Percentiles rank a stretch among this genome's conserved stretches.
phyloP scores from a whole-genome alignment of 1,140 invertebrate species.

The Nixonia krombeini region DNA sequence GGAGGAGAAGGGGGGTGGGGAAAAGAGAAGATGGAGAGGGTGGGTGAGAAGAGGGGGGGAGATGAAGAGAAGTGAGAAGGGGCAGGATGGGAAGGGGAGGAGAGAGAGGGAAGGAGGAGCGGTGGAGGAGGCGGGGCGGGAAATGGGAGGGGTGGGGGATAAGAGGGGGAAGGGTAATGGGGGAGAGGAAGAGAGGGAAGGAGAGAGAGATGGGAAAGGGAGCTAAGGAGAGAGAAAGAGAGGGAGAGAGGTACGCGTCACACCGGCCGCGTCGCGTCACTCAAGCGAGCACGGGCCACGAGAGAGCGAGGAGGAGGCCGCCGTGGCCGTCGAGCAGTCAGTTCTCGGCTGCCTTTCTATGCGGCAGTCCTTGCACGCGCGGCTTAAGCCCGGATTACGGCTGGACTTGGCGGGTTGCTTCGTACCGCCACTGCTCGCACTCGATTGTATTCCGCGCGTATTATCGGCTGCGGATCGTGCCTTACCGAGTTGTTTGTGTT shows the following conservation, averaged over 20 bases:
- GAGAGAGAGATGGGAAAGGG: constrained; percentile 18
- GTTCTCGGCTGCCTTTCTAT: constrained; percentile 74
- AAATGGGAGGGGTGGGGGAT: constrained; percentile 7
- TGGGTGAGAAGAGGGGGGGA: constrained; percentile 3
- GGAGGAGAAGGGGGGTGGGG: not conserved
- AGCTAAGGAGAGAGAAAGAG: constrained; percentile 29
- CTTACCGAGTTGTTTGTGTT: not conserved
- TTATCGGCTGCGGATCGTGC: not conserved
- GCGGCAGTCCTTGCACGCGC: constrained; percentile 62
- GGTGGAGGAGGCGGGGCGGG: not conserved
- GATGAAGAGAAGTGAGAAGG: constrained; percentile 1
- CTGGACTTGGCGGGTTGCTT: constrained; percentile 56
- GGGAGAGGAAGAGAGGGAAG: constrained; percentile 7
- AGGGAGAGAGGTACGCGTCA: constrained; percentile 58
- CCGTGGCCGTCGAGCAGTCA: constrained; percentile 59
- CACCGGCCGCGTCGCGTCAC: constrained; percentile 61
- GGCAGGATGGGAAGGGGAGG: constrained; percentile 5
- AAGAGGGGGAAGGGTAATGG: constrained; percentile 2
- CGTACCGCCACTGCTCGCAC: constrained; percentile 21
- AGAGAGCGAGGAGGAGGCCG: constrained; percentile 38
- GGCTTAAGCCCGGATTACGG: constrained; percentile 60
- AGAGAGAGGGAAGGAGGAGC: constrained; percentile 14
- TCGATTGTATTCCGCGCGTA: constrained; percentile 7
- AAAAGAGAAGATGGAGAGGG: constrained; percentile 13
- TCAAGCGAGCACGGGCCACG: too few relatives aligned